Percentiles rank a stretch among this genome's conserved stretches.
phyloP scores from a whole-genome alignment of 2,113 vertebrate species.

The pig (Sus scrofa) region T2T-Sscrofa CM000819.6:50499501-50500000 shows the following conservation, averaged over 20 bases:
- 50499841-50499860: background rate
- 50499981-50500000: background rate
- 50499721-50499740: background rate
- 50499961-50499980: background rate
- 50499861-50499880: background rate
- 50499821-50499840: background rate
- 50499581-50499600: background rate
- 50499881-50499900: constrained; percentile 27
- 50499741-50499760: background rate
- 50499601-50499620: background rate
- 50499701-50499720: constrained; percentile 41
- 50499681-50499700: background rate
- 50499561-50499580: background rate
- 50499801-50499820: constrained; percentile 28
- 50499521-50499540: background rate
- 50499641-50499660: constrained; percentile 2
- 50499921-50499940: background rate
- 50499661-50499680: background rate
- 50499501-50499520: background rate
- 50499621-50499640: constrained; percentile 29
- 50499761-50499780: background rate
- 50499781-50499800: constrained; percentile 11
- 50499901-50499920: background rate
- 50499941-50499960: background rate
- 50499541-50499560: background rate